Evolutionary conservation across 2,797 vertebrate species (phyloP), one percentile per base, ranked within the genome.

Genomic region (Lepus oiostolus): DNA sequence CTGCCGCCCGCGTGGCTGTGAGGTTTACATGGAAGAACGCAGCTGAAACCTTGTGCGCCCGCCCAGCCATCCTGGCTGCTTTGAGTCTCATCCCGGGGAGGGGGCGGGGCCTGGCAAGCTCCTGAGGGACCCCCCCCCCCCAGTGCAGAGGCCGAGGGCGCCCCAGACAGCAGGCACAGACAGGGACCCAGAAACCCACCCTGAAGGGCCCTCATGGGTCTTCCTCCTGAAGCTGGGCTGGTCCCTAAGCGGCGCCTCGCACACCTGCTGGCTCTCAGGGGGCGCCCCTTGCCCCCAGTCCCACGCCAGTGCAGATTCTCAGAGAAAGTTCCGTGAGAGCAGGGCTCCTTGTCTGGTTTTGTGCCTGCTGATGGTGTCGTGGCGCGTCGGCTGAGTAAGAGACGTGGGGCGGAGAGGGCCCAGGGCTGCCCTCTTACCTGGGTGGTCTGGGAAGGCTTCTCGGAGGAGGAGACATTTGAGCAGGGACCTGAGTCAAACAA

Each of bases 251-350:
- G 81, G 35, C 75, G 74, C 24, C 14, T 14, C 9, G 21, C 5
- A 21, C n/a, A 60, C n/a, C 30, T 38, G n/a, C 28, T 16, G 13
- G 21, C 21, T 50, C 71, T 42, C 50, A 54, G 42, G 32, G 30
- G 12, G 13, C 4, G 21, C 1, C 19, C 28, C 7, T 35, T 22
- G 24, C 19, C 12, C 12, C 65, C 65, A 9, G 19, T 7, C 21
- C 67, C 38, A 21, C 50, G 60, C 3, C 10, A 12, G 22, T 5
- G 12, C 6, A 30, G 5, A 13, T 63, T 35, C n/a, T 47, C 38
- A 9, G 26, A 1, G 7, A 9, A 38, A 58, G 35, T 21, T 19
- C 52, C 1, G 0, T 0, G 0, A 67, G 38, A 2, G 0, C 13
- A 2, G 50, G 32, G n/a, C 0, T 32, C 67, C 77, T n/a, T 28